Base-by-base conservation (phyloP, 2,113 vertebrate genomes). In the Scophthalmus maximus region DNA sequence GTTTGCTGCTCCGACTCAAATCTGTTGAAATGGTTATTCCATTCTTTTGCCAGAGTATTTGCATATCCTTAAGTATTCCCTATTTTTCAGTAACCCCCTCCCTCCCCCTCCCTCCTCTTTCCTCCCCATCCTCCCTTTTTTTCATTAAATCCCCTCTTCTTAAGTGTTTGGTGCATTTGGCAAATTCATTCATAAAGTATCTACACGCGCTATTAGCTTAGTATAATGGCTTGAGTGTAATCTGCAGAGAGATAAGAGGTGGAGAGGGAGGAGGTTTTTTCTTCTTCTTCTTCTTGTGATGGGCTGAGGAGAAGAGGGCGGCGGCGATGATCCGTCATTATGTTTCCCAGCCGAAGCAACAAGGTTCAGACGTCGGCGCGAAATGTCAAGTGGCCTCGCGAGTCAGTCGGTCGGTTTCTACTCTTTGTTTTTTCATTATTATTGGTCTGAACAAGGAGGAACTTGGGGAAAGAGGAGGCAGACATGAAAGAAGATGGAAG, bases 11-110 rank as follows among this genome's bases (percentile, higher is more conserved):
- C 80, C 73, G 78, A 90, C 93, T 93, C 88, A 73, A 95, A 95
- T 96, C 93, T 96, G 92, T 92, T 94, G 92, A 93, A 94, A 93
- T 89, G 60, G 56, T 93, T 94, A 94, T 96, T 95, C 94, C 92
- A 94, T 96, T 95, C 94, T 92, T 91, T 69, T 8, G 38, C 83
- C 62, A 49, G 83, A 78, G 75, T 92, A 96, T 97, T 97, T 97
- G 96, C 96, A 98, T 97, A 95, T 96, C 94, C 94, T 95, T 95
- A 96, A 96, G 95, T 95, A 96, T 96, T 95, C 95, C 93, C 79
- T 78, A 79, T 96, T 95, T 93, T 93, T 89, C 93, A 93, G 94
- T 51, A 53, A 76, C 87, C 70, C 91, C 88, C 91, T 50, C 32
- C 56, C 47, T 42, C 23, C 32, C 64, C 49, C 58, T 25, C 34